phyloP scores from a whole-genome alignment of 2,888 invertebrate genomes.

The Mimachlamys varia region DNA sequence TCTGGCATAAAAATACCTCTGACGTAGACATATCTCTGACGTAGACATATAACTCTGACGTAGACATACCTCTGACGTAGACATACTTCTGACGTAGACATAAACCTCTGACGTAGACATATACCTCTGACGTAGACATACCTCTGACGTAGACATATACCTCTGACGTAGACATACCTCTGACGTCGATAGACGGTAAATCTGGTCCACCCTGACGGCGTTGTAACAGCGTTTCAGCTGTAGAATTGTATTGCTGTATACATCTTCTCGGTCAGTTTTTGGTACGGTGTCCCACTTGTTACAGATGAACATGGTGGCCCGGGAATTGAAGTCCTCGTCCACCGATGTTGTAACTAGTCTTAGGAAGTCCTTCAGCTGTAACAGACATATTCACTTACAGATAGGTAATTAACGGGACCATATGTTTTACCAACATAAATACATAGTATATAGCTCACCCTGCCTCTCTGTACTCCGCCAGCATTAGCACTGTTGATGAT shows the following conservation, averaged over 20 bases:
- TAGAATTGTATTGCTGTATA: slow-evolving; percentile 57
- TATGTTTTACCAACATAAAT: too few relatives aligned
- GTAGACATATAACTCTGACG: too few relatives aligned
- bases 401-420: too few relatives aligned
- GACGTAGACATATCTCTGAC: too few relatives aligned
- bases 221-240: slow-evolving; percentile 63
- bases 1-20: too few relatives aligned
- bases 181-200: slow-evolving; percentile 65
- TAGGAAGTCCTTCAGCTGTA: slow-evolving; percentile 69
- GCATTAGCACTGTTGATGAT: slow-evolving; percentile 73
- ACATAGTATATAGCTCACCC: too few relatives aligned
- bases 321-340: slow-evolving; percentile 69
- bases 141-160: too few relatives aligned
- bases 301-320: slow-evolving; percentile 75
- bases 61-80: too few relatives aligned
- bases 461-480: slow-evolving; percentile 71
- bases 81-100: too few relatives aligned
- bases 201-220: slow-evolving; percentile 58
- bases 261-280: slow-evolving; percentile 57
- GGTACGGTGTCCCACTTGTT: slow-evolving; percentile 77
- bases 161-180: slow-evolving; percentile 52
- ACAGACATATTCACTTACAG: slow-evolving; percentile 6
- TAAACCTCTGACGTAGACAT: too few relatives aligned
- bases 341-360: slow-evolving; percentile 58
- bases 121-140: too few relatives aligned